Evolutionary conservation across 2,888 invertebrate genomes (phyloP), one percentile per base, ranked within the genome.

Genomic region (Cerceris ruficornis): DNA sequence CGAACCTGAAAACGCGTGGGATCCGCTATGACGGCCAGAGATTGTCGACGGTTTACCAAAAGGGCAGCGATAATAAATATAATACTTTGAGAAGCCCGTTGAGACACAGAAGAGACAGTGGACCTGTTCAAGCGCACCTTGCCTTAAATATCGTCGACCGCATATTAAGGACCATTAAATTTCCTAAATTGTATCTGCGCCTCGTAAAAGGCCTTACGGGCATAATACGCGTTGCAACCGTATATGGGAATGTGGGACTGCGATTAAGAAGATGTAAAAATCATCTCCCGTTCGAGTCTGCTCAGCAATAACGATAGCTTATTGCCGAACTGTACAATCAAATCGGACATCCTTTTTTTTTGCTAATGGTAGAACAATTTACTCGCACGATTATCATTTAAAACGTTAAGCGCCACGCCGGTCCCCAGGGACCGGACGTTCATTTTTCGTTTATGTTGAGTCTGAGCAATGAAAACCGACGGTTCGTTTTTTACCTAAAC

Each of bases 121-220:
- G 4, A 28, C 28, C 1, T 28, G 28, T 71, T 69, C 71, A 58
- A 59, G 39, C 14, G 2, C 9, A 41, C 66, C 8, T 65, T 72
- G 60, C 66, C 46, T 68, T 72, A 77, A 78, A 78, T 72, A 77
- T 64, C 69, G 46, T 64, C 17, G 59, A 60, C 52, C 72, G 72
- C 68, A 72, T 77, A 78, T 78, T 78, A 78, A 65, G 78, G 52
- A 14, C 78, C 78, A 61, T 78, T 78, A 77, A 72, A 41, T 72
- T 61, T 78, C 68, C 78, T 77, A 78, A 77, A 77, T 72, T 72
- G 78, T 72, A 77, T 52, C 68, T 65, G 64, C 41, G 68, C 55
- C 43, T 77, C 67, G 64, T 78, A 77, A 78, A 64, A 50, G 28
- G 65, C 60, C 71, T 15, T 50, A 43, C 14, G 65, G 55, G 52